Evolutionary conservation across 2,888 invertebrate genomes (phyloP).

Genomic region (Falcaria lacertinaria): DNA sequence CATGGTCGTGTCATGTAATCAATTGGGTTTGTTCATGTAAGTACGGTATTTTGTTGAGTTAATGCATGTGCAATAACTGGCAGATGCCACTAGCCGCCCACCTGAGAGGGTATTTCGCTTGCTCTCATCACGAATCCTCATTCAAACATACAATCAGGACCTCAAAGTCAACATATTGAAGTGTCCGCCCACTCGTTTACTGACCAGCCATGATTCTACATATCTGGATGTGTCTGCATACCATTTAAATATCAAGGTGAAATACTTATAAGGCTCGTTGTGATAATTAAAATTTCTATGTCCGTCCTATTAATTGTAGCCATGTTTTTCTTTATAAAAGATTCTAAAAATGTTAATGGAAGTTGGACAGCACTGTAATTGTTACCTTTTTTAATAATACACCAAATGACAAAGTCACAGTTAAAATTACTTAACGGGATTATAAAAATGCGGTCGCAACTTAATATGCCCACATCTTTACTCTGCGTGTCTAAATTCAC

Average conservation of each 20-base stretch:
- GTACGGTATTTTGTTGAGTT: constrained; percentile 35
- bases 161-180: constrained; percentile 63
- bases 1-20: not conserved
- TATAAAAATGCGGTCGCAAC: not conserved
- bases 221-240: constrained; percentile 2
- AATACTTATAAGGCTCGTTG: not conserved
- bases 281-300: not conserved
- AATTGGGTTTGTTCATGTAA: constrained; percentile 16
- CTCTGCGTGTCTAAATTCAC: not conserved
- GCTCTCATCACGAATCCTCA: constrained; percentile 47
- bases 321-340: not conserved
- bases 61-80: constrained; percentile 41
- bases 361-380: not conserved
- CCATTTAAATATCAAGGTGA: not conserved
- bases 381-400: not conserved
- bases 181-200: constrained; percentile 57
- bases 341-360: not conserved
- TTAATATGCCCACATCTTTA: not conserved
- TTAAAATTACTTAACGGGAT: not conserved
- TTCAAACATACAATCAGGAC: constrained; percentile 60
- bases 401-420: not conserved
- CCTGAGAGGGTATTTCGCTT: constrained; percentile 39
- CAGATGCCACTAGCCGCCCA: constrained; percentile 49
- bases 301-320: not conserved
- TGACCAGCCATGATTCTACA: constrained; percentile 16